phyloP scores from a whole-genome alignment of 2,797 vertebrate genomes.

The Myotis daubentonii region DNA sequence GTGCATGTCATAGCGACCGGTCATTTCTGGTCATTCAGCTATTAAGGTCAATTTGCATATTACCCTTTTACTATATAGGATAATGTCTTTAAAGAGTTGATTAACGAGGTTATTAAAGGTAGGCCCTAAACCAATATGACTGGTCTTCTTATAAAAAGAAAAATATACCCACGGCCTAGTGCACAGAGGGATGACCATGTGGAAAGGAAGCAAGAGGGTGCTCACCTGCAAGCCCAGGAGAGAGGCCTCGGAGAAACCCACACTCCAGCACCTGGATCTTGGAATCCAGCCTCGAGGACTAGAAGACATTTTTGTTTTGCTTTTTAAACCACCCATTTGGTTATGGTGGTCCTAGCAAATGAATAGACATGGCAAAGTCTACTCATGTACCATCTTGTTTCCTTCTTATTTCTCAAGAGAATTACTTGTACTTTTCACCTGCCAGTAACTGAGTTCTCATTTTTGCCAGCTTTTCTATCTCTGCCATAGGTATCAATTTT shows the following conservation, averaged over 20 bases:
- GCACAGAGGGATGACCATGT: not conserved
- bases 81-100: not conserved
- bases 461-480: not conserved
- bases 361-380: not conserved
- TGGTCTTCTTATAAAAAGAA: not conserved
- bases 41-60: too few species aligned
- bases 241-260: not conserved
- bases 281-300: not conserved
- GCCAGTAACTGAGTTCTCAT: not conserved
- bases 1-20: accelerated
- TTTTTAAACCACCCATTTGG: not conserved
- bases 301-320: not conserved
- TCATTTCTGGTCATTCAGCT: too few species aligned
- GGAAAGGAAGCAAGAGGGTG: not conserved
- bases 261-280: not conserved
- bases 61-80: not conserved
- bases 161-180: not conserved
- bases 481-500: not conserved
- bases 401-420: not conserved
- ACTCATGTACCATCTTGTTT: not conserved
- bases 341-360: not conserved
- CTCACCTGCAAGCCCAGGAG: not conserved
- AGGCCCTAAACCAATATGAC: not conserved
- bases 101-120: not conserved
- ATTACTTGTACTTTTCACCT: not conserved